A percentile compares a stretch with the other conserved stretches of the same genome.
phyloP scores from a whole-genome alignment of 2,113 vertebrate genomes.

The Rhabdomys dilectus region DNA sequence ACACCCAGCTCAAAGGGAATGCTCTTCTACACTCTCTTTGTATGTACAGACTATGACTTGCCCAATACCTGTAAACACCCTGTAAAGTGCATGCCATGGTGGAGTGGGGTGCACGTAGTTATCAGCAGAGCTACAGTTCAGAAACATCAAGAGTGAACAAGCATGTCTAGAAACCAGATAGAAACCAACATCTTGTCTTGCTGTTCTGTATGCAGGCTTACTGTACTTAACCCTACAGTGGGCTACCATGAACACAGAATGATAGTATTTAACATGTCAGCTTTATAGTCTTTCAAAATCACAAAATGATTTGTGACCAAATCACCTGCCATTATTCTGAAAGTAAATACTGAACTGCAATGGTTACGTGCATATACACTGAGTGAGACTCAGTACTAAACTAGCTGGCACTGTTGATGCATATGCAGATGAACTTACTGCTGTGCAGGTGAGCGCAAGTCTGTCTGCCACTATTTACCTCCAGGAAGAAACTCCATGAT shows the following conservation, averaged over 20 bases:
- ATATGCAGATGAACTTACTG: neutral
- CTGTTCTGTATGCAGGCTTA: neutral
- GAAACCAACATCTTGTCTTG: neutral
- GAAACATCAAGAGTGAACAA: neutral
- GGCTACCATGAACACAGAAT: neutral
- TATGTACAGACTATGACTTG: neutral
- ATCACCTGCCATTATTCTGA: neutral
- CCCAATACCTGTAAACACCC: neutral
- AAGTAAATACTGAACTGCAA: conserved; percentile 7
- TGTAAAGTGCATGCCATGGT: no score
- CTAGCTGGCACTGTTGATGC: neutral
- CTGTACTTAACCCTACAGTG: neutral
- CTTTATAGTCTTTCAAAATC: conserved; percentile 41
- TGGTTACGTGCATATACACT: neutral
- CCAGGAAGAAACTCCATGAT: conserved; percentile 99
- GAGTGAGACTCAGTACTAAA: neutral
- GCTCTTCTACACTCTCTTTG: neutral
- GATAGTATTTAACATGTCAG: neutral
- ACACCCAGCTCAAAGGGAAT: neutral
- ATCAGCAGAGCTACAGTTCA: neutral
- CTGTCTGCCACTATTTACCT: conserved; percentile 86
- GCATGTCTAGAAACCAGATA: no score
- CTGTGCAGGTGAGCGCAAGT: neutral
- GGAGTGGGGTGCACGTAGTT: neutral
- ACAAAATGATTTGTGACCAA: conserved; percentile 1